Evolutionary conservation across 1,140 invertebrate species (phyloP).

Genomic region (Leguminivora glycinivorella): DNA sequence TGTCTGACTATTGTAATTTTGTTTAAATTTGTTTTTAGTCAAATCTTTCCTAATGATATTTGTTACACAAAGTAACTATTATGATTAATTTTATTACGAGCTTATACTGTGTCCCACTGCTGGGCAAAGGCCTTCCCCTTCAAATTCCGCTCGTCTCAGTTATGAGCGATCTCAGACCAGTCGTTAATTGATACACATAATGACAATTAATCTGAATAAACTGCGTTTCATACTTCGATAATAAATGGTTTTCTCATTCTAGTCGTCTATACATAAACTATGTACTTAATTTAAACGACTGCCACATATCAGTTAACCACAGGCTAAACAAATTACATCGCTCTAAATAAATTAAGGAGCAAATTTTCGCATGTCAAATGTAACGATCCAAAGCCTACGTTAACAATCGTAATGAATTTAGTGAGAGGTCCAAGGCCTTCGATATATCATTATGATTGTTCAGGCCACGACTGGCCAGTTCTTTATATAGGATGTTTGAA

Average conservation of each 20-base stretch:
- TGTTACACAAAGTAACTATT: too few species aligned
- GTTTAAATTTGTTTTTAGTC: too few species aligned
- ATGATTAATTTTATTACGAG: too few species aligned
- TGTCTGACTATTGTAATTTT: too few species aligned
- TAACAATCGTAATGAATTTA: conserved; percentile 46
- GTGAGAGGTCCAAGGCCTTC: conserved; percentile 57
- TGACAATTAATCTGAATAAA: too few species aligned
- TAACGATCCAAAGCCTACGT: conserved; percentile 27
- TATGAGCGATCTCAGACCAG: too few species aligned
- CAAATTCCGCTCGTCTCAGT: too few species aligned
- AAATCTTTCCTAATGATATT: too few species aligned
- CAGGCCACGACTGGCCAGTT: conserved; percentile 50
- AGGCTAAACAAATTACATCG: not conserved
- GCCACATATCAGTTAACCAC: not conserved
- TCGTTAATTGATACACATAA: too few species aligned
- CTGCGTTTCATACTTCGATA: not conserved
- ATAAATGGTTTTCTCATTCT: not conserved
- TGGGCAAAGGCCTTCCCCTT: too few species aligned
- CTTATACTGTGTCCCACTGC: too few species aligned
- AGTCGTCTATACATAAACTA: not conserved
- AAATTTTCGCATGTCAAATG: conserved; percentile 17
- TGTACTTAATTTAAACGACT: not conserved
- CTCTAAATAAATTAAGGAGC: not conserved
- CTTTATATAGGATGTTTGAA: conserved; percentile 47
- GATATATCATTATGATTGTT: conserved; percentile 46